A percentile compares a stretch with the other conserved stretches of the same genome.
phyloP scores from a whole-genome alignment of 1,140 invertebrate species.

The Caerostris extrusa region DNA sequence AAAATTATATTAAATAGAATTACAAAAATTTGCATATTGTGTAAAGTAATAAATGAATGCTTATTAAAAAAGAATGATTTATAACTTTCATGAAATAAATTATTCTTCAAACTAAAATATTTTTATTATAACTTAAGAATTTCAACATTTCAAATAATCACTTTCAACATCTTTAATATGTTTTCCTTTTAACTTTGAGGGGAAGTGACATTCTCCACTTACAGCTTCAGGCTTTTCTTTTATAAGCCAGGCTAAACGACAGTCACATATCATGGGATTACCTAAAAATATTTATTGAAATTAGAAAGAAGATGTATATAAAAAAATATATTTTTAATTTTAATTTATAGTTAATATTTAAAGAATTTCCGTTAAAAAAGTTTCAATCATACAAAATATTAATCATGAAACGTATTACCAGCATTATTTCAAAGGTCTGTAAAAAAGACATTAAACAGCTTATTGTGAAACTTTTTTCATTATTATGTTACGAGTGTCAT shows the following conservation, averaged over 20 bases:
- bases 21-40: too few species aligned
- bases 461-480: too few species aligned
- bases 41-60: too few species aligned
- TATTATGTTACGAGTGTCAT: too few species aligned
- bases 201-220: constrained; percentile 12
- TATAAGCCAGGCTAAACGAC: constrained; percentile 15
- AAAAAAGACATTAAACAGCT: too few species aligned
- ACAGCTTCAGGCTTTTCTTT: not conserved
- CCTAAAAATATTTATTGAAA: not conserved
- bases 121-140: not conserved
- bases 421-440: too few species aligned
- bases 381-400: not conserved
- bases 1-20: too few species aligned
- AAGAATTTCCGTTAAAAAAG: not conserved
- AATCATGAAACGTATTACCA: too few species aligned
- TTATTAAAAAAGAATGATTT: too few species aligned
- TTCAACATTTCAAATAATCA: constrained; percentile 8
- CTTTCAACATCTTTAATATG: constrained; percentile 1
- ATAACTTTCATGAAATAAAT: too few species aligned
- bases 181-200: not conserved
- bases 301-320: not conserved
- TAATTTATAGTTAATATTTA: not conserved
- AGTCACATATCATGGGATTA: constrained; percentile 39
- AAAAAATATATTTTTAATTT: not conserved
- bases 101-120: too few species aligned